Conservation (phyloP, 2,797 vertebrate species). For the Lutjanus argentimaculatus region DNA sequence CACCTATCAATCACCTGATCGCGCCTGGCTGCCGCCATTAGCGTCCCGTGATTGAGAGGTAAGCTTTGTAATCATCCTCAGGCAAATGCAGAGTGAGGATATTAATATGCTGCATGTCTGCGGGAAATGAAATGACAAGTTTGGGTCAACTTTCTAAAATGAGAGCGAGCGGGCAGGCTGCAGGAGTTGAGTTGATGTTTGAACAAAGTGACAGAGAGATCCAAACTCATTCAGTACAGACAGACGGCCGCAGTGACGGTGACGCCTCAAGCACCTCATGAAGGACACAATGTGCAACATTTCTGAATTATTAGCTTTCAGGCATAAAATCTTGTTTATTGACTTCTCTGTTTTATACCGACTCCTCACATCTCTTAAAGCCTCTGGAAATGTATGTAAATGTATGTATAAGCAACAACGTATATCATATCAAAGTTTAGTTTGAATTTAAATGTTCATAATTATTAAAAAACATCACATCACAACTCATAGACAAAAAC, state of each 20-base stretch:
- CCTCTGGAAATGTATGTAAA: no score
- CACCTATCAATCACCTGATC: slow-evolving; percentile 83
- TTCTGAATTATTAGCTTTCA: not conserved
- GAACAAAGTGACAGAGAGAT: not conserved
- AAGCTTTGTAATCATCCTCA: slow-evolving; percentile 73
- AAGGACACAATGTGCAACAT: no score
- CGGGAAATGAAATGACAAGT: slow-evolving; percentile 49
- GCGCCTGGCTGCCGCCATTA: slow-evolving; percentile 64
- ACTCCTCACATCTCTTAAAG: no score
- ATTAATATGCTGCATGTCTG: slow-evolving; percentile 55
- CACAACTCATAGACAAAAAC: no score
- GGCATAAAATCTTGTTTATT: no score
- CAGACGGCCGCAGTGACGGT: not conserved
- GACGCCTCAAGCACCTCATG: not conserved
- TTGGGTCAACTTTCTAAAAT: slow-evolving; percentile 59
- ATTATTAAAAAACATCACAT: no score
- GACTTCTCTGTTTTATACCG: no score
- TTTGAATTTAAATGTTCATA: no score
- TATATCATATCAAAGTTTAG: no score
- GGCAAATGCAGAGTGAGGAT: slow-evolving; percentile 60
- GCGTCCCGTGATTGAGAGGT: slow-evolving; percentile 68
- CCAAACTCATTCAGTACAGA: not conserved
- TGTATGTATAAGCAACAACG: no score
- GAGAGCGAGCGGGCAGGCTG: not conserved
- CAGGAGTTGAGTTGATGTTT: slow-evolving; percentile 1